phyloP scores from a whole-genome alignment of 2,113 vertebrate genomes.

The Crypturellus undulatus region DNA sequence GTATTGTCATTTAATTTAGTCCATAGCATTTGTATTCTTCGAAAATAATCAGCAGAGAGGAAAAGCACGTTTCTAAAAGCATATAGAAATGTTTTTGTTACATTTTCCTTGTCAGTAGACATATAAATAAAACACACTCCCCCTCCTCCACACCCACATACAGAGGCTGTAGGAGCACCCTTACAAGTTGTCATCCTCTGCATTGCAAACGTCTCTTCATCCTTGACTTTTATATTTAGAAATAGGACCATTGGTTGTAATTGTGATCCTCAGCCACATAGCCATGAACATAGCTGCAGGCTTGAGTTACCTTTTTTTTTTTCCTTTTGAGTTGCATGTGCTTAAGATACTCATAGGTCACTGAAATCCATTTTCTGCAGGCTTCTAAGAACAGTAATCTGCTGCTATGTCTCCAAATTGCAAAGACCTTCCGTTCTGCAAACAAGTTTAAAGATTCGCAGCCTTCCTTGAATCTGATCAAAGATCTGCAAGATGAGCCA shows the following conservation, averaged over 20 bases:
- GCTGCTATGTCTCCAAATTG: neutral
- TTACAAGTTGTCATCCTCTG: neutral
- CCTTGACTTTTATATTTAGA: neutral
- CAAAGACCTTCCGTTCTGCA: neutral
- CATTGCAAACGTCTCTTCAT: neutral
- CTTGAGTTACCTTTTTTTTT: neutral
- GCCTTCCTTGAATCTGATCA: neutral
- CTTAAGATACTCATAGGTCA: neutral
- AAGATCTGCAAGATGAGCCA: neutral
- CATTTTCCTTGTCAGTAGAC: neutral
- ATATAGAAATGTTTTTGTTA: neutral
- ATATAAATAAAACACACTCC: conserved; percentile 1
- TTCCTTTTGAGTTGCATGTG: neutral
- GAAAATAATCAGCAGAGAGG: neutral
- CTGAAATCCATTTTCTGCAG: neutral
- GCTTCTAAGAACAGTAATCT: neutral
- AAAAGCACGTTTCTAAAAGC: neutral
- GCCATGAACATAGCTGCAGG: neutral
- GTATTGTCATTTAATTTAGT: neutral
- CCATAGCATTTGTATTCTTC: neutral
- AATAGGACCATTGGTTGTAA: neutral
- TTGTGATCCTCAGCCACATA: neutral
- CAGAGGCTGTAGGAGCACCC: neutral
- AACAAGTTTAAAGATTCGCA: neutral
- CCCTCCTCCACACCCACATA: neutral